Conservation (phyloP, 2,797 vertebrate species). For the Myiotriccus ornatus region DNA sequence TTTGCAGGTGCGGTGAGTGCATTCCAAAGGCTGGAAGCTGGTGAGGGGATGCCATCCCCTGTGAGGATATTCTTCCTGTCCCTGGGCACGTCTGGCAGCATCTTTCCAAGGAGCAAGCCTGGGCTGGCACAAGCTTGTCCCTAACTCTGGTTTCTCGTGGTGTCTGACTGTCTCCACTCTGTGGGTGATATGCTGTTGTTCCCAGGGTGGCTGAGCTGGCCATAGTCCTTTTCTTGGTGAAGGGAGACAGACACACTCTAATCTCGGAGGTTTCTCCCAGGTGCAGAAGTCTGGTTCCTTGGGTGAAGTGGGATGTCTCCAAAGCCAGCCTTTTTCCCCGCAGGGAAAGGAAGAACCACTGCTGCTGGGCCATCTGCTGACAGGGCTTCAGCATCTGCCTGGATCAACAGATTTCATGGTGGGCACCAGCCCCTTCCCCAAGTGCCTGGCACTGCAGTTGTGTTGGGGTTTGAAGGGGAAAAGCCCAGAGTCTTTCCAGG, state of each 20-base stretch:
- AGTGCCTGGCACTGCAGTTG: neutral
- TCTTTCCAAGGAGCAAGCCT: neutral
- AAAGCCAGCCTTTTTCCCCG: neutral
- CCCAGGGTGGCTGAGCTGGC: neutral
- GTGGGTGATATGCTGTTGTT: no score
- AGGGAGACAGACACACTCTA: neutral
- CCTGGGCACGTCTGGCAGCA: no score
- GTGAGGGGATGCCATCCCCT: neutral
- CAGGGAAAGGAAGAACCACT: neutral
- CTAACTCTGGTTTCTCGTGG: accelerated
- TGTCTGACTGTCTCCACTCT: neutral
- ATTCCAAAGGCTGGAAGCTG: neutral
- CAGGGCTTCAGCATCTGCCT: neutral
- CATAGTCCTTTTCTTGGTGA: neutral
- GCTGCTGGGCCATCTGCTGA: neutral
- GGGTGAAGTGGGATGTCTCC: neutral
- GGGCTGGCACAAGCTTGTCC: neutral
- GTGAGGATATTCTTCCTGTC: neutral
- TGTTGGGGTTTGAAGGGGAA: neutral
- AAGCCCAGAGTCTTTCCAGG: neutral
- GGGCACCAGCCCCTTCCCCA: neutral
- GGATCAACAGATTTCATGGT: neutral
- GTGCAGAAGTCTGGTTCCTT: neutral
- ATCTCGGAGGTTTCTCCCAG: neutral
- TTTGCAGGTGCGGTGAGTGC: neutral